phyloP scores from a whole-genome alignment of 2,888 invertebrate species.

The Ormia ochracea region DNA sequence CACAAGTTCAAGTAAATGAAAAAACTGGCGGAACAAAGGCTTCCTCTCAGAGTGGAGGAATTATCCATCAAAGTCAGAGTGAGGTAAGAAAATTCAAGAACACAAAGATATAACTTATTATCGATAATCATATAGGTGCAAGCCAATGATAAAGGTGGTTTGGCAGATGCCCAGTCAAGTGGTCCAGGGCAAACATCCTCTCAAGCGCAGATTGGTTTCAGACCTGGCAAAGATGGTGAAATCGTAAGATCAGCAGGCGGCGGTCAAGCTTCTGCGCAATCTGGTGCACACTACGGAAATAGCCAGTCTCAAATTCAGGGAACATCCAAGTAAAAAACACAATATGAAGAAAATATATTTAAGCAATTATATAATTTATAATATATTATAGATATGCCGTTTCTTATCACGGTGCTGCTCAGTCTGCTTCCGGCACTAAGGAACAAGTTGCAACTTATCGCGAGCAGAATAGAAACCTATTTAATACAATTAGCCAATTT shows the following conservation, averaged over 20 bases:
- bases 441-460: conserved; percentile 80
- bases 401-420: conserved; percentile 87
- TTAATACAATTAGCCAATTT: conserved; percentile 80
- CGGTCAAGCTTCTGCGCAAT: conserved; percentile 87
- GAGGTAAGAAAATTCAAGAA: conserved; percentile 67
- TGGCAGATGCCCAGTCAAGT: conserved; percentile 90
- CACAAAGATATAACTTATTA: no score
- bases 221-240: conserved; percentile 81
- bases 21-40: conserved; percentile 87
- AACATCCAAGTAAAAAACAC: conserved; percentile 80
- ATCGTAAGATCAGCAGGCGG: conserved; percentile 82
- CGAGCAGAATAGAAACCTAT: conserved; percentile 83
- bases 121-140: conserved; percentile 80
- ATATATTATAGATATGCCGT: conserved; percentile 81
- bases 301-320: conserved; percentile 90
- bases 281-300: conserved; percentile 85
- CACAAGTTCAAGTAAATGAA: conserved; percentile 85
- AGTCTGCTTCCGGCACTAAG: conserved; percentile 86
- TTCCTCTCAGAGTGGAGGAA: conserved; percentile 85
- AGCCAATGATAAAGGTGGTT: conserved; percentile 88
- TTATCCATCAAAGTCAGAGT: conserved; percentile 82
- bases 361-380: background rate
- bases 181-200: conserved; percentile 91
- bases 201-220: conserved; percentile 92
- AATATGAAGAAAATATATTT: background rate